Conservation (phyloP, 2,888 invertebrate genomes). For the Macaria notata region DNA sequence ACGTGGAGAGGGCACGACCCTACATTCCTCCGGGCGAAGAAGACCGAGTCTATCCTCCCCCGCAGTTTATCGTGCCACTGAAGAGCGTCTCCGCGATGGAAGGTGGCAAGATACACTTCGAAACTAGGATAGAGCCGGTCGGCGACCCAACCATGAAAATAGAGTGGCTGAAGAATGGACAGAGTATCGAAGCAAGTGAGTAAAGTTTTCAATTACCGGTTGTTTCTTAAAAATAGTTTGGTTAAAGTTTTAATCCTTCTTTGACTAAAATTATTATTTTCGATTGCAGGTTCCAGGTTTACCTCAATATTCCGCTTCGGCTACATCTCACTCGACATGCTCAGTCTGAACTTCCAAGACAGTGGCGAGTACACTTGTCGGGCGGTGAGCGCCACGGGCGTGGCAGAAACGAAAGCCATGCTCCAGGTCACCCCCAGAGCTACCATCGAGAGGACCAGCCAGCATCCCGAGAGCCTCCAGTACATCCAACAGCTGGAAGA, state of each 20-base stretch:
- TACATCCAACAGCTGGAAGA: conserved; percentile 95
- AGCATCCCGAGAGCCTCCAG: conserved; percentile 95
- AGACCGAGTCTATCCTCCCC: conserved; percentile 94
- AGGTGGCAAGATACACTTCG: conserved; percentile 97
- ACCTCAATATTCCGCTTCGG: conserved; percentile 98
- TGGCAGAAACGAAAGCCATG: conserved; percentile 92
- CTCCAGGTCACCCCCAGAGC: conserved; percentile 91
- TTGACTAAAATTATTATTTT: too few species aligned
- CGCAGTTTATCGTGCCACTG: conserved; percentile 95
- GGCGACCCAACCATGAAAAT: conserved; percentile 98
- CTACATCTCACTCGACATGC: conserved; percentile 96
- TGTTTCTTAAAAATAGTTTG: too few species aligned
- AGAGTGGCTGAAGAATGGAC: conserved; percentile 97
- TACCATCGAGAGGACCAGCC: conserved; percentile 92
- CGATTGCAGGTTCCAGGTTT: conserved; percentile 92
- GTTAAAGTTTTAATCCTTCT: too few species aligned
- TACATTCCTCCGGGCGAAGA: conserved; percentile 91
- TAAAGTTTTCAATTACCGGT: conserved; percentile 26
- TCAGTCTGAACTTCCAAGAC: conserved; percentile 92
- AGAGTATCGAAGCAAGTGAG: conserved; percentile 95
- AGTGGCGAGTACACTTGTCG: conserved; percentile 95
- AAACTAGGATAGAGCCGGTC: conserved; percentile 98
- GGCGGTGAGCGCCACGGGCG: conserved; percentile 92
- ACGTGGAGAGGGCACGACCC: conserved; percentile 94
- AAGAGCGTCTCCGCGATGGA: conserved; percentile 91